A percentile compares a stretch with the other conserved stretches of the same genome.
Conservation (phyloP, 2,888 invertebrate genomes). For the Leptinotarsa rubiginosa region DNA sequence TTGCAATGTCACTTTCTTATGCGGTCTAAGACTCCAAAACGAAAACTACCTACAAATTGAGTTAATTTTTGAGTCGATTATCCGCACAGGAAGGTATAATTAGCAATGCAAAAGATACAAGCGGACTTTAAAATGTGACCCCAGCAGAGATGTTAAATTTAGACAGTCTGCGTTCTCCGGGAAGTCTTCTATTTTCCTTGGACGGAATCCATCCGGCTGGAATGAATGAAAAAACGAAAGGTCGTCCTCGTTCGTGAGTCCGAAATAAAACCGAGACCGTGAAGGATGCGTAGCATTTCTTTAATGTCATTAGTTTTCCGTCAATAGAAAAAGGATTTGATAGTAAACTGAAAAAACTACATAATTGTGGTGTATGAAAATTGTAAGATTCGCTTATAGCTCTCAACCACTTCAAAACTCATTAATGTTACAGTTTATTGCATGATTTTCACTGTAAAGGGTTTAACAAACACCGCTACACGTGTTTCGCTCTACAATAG, state of each 20-base stretch:
- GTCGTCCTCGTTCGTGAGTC: background rate
- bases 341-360: too few species aligned
- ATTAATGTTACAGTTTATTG: too few species aligned
- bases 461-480: too few species aligned
- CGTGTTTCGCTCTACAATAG: too few species aligned
- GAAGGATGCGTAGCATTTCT: background rate
- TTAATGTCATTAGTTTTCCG: too few species aligned
- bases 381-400: too few species aligned
- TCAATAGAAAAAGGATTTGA: too few species aligned
- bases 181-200: conserved; percentile 24
- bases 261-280: background rate
- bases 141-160: conserved; percentile 28
- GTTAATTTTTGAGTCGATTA: conserved; percentile 14
- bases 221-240: conserved; percentile 18
- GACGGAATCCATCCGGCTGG: conserved; percentile 9
- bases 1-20: background rate
- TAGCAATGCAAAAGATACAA: conserved; percentile 22
- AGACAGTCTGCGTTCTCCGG: conserved; percentile 20
- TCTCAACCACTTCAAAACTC: too few species aligned
- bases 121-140: conserved; percentile 13
- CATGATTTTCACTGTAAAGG: too few species aligned
- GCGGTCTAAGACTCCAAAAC: background rate
- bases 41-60: background rate
- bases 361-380: too few species aligned
- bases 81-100: conserved; percentile 17